Conservation (phyloP, 2,797 vertebrate genomes). For the Champsocephalus gunnari region DNA sequence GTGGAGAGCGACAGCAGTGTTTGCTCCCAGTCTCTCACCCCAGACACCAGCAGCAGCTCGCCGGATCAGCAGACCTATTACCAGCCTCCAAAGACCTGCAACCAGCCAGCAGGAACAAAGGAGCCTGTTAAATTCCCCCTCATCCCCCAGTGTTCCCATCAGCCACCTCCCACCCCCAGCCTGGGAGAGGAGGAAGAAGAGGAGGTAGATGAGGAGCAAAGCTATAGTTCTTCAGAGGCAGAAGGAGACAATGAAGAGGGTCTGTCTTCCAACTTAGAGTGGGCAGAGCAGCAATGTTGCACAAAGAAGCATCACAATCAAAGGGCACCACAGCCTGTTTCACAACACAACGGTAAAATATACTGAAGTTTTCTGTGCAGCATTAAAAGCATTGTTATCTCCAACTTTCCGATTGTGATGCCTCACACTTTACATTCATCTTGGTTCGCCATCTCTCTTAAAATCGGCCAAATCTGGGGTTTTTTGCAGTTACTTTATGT, state of each 20-base stretch:
- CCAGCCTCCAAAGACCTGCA: slow-evolving; percentile 70
- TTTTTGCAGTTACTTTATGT: not conserved
- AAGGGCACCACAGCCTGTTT: slow-evolving; percentile 23
- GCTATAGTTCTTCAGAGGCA: slow-evolving; percentile 69
- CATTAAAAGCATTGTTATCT: not conserved
- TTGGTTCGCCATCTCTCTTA: not conserved
- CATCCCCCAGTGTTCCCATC: slow-evolving; percentile 76
- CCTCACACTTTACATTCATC: too few species aligned
- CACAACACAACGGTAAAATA: slow-evolving; percentile 65
- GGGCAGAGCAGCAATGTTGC: slow-evolving; percentile 47
- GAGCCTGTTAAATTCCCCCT: slow-evolving; percentile 79
- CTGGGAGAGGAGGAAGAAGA: slow-evolving; percentile 69
- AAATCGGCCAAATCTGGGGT: not conserved
- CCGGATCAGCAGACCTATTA: slow-evolving; percentile 68
- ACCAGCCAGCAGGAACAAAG: slow-evolving; percentile 72
- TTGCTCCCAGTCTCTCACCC: slow-evolving; percentile 80
- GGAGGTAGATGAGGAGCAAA: slow-evolving; percentile 63
- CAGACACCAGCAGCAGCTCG: slow-evolving; percentile 79
- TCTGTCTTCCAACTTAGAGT: slow-evolving; percentile 51
- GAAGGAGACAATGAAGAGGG: slow-evolving; percentile 64
- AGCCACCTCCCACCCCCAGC: slow-evolving; percentile 67
- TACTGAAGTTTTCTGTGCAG: not conserved
- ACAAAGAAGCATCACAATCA: slow-evolving; percentile 41
- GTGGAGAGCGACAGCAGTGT: slow-evolving; percentile 80
- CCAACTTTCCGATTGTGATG: not conserved